Evolutionary conservation across 2,797 vertebrate species (phyloP).

Genomic region (Chelmon rostratus): DNA sequence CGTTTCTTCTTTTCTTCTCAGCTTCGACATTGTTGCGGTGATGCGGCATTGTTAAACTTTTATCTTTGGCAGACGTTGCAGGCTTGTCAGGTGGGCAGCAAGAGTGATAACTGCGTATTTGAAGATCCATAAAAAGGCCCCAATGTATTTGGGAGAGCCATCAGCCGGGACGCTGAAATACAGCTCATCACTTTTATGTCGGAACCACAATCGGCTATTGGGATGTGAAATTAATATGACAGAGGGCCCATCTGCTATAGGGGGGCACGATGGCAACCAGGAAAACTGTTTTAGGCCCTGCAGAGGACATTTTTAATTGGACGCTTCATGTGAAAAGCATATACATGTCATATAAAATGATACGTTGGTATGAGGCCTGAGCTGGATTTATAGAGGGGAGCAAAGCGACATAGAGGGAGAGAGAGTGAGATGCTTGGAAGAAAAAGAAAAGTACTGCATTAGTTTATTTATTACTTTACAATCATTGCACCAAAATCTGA

Average conservation of each 20-base stretch:
- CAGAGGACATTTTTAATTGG: conserved; percentile 82
- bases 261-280: conserved; percentile 41
- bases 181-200: conserved; percentile 81
- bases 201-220: conserved; percentile 71
- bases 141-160: conserved; percentile 67
- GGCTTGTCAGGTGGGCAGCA: conserved; percentile 68
- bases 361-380: conserved; percentile 57
- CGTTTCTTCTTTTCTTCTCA: conserved; percentile 22
- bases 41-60: conserved; percentile 72
- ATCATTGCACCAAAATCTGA: conserved; percentile 32
- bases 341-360: conserved; percentile 81
- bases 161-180: conserved; percentile 73
- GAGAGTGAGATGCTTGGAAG: conserved; percentile 12
- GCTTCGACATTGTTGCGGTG: conserved; percentile 34
- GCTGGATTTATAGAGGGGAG: conserved; percentile 63
- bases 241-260: conserved; percentile 74
- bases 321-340: conserved; percentile 72
- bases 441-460: conserved; percentile 10
- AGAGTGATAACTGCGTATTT: conserved; percentile 72
- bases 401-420: conserved; percentile 20
- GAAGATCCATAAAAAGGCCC: conserved; percentile 76
- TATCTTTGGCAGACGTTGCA: conserved; percentile 69
- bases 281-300: conserved; percentile 61
- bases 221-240: conserved; percentile 84
- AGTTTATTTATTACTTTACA: conserved; percentile 39